Conservation (phyloP, 2,888 invertebrate genomes). For the Philaethria dido region DNA sequence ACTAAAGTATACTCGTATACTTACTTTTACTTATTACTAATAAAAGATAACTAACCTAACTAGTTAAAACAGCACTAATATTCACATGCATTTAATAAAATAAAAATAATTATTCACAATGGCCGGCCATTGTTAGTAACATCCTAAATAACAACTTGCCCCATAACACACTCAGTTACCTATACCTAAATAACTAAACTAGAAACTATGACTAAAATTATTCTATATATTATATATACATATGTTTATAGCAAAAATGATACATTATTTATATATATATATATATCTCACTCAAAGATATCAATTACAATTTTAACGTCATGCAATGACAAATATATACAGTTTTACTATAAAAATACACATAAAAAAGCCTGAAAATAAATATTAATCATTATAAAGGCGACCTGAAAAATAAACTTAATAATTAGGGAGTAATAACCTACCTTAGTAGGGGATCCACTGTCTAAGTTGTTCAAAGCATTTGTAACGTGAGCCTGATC, state of each 20-base stretch:
- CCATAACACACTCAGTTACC: background rate
- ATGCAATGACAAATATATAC: background rate
- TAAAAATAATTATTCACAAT: too few relatives aligned
- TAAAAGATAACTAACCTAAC: too few relatives aligned
- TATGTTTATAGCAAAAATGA: background rate
- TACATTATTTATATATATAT: background rate
- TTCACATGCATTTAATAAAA: too few relatives aligned
- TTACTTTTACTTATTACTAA: too few relatives aligned
- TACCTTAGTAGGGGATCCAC: slow-evolving; percentile 91
- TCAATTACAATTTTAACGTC: background rate
- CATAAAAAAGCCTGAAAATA: background rate
- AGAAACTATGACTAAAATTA: background rate
- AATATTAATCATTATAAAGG: background rate
- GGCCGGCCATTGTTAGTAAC: too few relatives aligned
- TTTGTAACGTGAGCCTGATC: slow-evolving; percentile 98
- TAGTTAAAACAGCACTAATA: too few relatives aligned
- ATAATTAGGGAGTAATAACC: background rate
- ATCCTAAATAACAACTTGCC: background rate
- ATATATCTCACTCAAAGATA: background rate
- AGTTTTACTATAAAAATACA: background rate
- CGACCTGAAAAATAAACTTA: too few relatives aligned
- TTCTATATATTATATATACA: background rate
- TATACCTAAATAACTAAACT: background rate
- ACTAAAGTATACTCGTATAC: too few relatives aligned
- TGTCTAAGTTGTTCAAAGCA: slow-evolving; percentile 96